phyloP scores from a whole-genome alignment of 1,140 invertebrate genomes.

The Periplaneta americana region DNA sequence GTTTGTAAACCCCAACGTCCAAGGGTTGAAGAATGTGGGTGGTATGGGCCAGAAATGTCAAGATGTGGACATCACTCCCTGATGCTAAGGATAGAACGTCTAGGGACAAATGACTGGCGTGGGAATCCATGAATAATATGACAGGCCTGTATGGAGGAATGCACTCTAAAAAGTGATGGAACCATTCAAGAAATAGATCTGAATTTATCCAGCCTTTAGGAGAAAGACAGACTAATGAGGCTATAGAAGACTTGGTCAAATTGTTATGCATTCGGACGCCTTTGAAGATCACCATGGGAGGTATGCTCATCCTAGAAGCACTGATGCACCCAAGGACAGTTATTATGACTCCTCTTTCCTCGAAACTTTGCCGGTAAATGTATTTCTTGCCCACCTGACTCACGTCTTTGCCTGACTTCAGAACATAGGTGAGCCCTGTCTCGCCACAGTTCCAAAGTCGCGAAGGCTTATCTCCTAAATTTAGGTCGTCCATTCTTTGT shows the following conservation, averaged over 20 bases:
- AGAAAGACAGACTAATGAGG: constrained; percentile 28
- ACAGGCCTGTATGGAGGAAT: not conserved
- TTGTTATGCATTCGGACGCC: constrained; percentile 30
- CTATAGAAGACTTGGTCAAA: constrained; percentile 30
- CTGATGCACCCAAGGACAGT: constrained; percentile 21
- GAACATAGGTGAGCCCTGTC: not conserved
- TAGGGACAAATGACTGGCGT: not conserved
- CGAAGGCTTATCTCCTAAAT: not conserved
- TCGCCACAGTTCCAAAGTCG: not conserved
- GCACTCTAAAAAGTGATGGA: constrained; percentile 27
- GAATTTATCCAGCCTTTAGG: constrained; percentile 35
- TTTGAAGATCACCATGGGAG: constrained; percentile 37
- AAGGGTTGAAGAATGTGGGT: not conserved
- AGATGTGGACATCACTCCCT: not conserved
- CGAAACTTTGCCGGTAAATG: too few relatives aligned
- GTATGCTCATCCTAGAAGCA: constrained; percentile 28
- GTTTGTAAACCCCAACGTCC: not conserved
- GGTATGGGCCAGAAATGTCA: not conserved
- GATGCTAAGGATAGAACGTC: not conserved
- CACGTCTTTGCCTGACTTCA: not conserved
- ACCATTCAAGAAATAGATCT: constrained; percentile 30
- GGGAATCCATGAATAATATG: too few relatives aligned
- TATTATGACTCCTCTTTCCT: not conserved
- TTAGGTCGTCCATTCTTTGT: not conserved
- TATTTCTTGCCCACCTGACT: too few relatives aligned